A percentile compares a stretch with the other conserved stretches of the same genome.
Conservation (phyloP, 2,113 vertebrate genomes). For the Platanista minor region DNA sequence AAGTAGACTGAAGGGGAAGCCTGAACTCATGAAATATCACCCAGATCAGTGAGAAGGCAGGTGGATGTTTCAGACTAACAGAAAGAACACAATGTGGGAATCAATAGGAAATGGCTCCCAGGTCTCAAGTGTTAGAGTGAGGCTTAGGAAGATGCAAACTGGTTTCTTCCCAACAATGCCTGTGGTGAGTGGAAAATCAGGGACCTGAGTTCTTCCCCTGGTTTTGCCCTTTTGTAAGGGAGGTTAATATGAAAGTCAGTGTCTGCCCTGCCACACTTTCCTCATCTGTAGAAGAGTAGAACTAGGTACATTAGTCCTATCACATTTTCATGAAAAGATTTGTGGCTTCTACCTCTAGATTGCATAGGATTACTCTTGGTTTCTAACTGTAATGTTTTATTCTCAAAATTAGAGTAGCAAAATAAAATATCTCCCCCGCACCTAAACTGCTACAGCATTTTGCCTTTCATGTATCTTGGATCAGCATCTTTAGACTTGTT, state of each 20-base stretch:
- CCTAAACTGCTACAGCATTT: not conserved
- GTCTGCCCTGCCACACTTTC: rapidly evolving
- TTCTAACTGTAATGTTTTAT: not conserved
- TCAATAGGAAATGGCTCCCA: not conserved
- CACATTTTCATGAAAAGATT: not conserved
- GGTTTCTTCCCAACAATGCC: not conserved
- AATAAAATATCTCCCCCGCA: not conserved
- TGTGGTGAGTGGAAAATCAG: no score
- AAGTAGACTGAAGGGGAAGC: not conserved
- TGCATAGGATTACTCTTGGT: not conserved
- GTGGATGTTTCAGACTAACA: not conserved
- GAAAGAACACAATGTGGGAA: not conserved
- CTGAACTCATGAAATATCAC: not conserved
- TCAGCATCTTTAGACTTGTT: not conserved
- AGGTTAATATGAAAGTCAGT: not conserved
- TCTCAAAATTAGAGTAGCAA: not conserved
- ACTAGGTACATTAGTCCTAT: no score
- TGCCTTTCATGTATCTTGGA: not conserved
- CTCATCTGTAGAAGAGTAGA: not conserved
- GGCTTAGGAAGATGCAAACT: not conserved
- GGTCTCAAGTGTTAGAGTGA: not conserved
- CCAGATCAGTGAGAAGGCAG: not conserved
- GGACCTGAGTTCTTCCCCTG: not conserved
- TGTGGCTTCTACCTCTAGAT: not conserved
- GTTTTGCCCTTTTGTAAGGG: not conserved